Percentiles rank a stretch among this genome's conserved stretches.
Conservation (phyloP, 2,888 invertebrate genomes). For the Conomelus anceps region DNA sequence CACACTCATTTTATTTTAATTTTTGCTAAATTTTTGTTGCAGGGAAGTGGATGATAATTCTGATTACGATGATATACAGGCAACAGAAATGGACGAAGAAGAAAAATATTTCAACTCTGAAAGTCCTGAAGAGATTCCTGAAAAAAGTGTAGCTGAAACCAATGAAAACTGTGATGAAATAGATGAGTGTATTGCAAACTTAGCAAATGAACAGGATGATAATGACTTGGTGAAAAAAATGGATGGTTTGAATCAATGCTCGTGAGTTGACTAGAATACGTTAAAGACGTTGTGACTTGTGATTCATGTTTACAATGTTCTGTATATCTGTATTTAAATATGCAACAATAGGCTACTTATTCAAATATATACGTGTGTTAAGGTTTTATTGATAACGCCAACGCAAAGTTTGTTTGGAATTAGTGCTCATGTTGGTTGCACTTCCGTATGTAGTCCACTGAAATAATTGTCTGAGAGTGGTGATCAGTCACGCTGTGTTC, state of each 20-base stretch:
- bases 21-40: slow-evolving; percentile 36
- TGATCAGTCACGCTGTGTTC: too few species aligned
- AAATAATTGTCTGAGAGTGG: too few species aligned
- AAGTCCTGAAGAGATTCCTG: slow-evolving; percentile 50
- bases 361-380: too few species aligned
- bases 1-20: slow-evolving; percentile 6
- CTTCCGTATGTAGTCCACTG: too few species aligned
- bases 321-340: too few species aligned
- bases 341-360: too few species aligned
- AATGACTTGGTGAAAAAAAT: not conserved
- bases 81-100: slow-evolving; percentile 72
- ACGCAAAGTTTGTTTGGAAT: too few species aligned
- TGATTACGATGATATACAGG: slow-evolving; percentile 67
- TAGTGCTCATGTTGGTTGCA: too few species aligned
- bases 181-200: not conserved
- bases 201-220: not conserved
- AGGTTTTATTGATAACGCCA: too few species aligned
- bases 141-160: slow-evolving; percentile 19
- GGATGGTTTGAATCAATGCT: not conserved
- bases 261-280: too few species aligned
- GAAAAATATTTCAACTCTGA: slow-evolving; percentile 88
- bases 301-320: too few species aligned
- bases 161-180: not conserved
- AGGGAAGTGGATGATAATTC: slow-evolving; percentile 71
- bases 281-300: too few species aligned